Conservation (phyloP, 1,140 invertebrate species). For the Ceratina calcarata region DNA sequence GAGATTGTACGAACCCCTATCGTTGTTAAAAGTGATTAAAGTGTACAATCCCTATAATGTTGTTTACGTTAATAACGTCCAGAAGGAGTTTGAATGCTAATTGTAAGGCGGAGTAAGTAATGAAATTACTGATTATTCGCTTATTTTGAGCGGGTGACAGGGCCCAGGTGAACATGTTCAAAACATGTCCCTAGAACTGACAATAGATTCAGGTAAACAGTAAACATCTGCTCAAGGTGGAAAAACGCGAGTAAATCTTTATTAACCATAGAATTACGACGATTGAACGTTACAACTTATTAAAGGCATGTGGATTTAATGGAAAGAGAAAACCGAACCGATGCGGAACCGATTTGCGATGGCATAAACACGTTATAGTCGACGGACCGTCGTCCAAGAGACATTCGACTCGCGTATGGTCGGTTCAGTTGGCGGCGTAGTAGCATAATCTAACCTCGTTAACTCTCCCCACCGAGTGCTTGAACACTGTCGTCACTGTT, state of each 20-base stretch:
- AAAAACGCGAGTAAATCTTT: too few species aligned
- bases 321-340: not conserved
- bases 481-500: slow-evolving; percentile 55
- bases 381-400: not conserved
- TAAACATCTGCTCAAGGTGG: not conserved
- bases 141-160: not conserved
- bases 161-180: slow-evolving; percentile 24
- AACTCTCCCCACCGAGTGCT: slow-evolving; percentile 35
- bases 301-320: too few species aligned
- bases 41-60: not conserved
- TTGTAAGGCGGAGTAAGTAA: not conserved
- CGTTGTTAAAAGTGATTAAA: not conserved
- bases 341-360: not conserved
- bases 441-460: slow-evolving; percentile 61
- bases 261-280: not conserved
- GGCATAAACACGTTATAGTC: not conserved
- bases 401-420: not conserved
- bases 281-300: too few species aligned
- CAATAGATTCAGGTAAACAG: not conserved
- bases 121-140: not conserved
- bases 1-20: not conserved
- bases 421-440: slow-evolving; percentile 24
- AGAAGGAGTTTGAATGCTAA: slow-evolving; percentile 31
- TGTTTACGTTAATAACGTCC: slow-evolving; percentile 19
- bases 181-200: slow-evolving; percentile 20